Evolutionary conservation across 2,888 invertebrate genomes (phyloP).

Genomic region (Pilophorus perplexus): DNA sequence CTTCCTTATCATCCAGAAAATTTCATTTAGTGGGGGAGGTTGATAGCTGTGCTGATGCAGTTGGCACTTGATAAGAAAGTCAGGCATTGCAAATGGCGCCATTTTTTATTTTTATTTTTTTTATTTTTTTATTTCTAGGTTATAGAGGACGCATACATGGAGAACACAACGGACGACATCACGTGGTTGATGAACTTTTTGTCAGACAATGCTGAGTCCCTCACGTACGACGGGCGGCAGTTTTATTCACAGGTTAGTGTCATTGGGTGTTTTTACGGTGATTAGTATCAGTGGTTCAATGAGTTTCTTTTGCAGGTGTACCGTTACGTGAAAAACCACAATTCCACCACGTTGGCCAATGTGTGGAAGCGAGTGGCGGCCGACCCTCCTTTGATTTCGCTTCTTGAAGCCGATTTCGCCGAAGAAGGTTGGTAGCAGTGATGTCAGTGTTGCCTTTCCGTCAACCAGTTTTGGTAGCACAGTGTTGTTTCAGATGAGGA

Average conservation of each 20-base stretch:
- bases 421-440: too few relatives aligned
- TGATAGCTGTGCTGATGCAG: too few relatives aligned
- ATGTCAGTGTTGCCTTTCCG: neutral
- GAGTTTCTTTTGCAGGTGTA: constrained; percentile 16
- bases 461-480: neutral
- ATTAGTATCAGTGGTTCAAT: too few relatives aligned
- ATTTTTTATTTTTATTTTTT: neutral
- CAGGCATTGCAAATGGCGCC: too few relatives aligned
- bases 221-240: constrained; percentile 24
- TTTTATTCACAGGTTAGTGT: constrained; percentile 11
- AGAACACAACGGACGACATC: constrained; percentile 24
- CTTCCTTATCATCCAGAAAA: too few relatives aligned
- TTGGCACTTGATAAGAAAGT: too few relatives aligned
- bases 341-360: constrained; percentile 22
- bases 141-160: constrained; percentile 26
- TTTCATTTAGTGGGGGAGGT: too few relatives aligned
- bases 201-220: constrained; percentile 22
- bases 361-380: constrained; percentile 26
- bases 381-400: constrained; percentile 12
- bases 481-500: neutral
- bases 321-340: constrained; percentile 21
- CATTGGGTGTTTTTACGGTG: too few relatives aligned
- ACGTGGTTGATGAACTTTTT: constrained; percentile 23
- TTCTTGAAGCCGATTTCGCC: constrained; percentile 19
- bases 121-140: constrained; percentile 11